A percentile compares a stretch with the other conserved stretches of the same genome.
Evolutionary conservation across 2,113 vertebrate species (phyloP).

Genomic region (Artemisiospiza belli): DNA sequence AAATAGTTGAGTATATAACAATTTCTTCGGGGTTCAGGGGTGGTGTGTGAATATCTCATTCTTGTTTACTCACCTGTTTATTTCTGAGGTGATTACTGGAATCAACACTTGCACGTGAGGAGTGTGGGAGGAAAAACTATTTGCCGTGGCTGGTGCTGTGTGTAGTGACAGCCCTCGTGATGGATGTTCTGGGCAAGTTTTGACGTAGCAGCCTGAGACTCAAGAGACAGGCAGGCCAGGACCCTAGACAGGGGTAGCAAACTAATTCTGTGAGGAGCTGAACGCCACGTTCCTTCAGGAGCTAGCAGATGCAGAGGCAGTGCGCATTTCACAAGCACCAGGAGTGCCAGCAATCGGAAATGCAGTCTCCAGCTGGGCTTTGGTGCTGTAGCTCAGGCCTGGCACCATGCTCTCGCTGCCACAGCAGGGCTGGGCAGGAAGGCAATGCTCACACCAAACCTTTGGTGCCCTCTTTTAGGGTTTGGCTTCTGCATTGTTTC

Average conservation of each 20-base stretch:
- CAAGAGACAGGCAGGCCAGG: not conserved
- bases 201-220: not conserved
- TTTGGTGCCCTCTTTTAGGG: not conserved
- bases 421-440: not conserved
- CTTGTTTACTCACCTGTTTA: slow-evolving; percentile 29
- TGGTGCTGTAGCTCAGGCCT: not conserved
- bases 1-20: not conserved
- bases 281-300: not conserved
- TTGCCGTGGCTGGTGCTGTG: not conserved
- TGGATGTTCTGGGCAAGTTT: not conserved
- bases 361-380: not conserved
- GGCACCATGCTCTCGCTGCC: fast-evolving
- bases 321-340: not conserved
- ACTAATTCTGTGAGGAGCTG: not conserved
- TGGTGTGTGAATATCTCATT: not conserved
- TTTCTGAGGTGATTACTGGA: not conserved
- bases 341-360: not conserved
- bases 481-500: not conserved
- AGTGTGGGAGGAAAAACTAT: not conserved
- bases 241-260: not conserved
- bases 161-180: not conserved
- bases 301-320: not conserved
- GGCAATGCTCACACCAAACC: not conserved
- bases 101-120: not conserved
- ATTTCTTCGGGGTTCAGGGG: fast-evolving